These are phyloP conservation scores for Lonchura striata DNA, from an alignment of 2,113 vertebrate genomes.

Conservation along the genomic window DNA sequence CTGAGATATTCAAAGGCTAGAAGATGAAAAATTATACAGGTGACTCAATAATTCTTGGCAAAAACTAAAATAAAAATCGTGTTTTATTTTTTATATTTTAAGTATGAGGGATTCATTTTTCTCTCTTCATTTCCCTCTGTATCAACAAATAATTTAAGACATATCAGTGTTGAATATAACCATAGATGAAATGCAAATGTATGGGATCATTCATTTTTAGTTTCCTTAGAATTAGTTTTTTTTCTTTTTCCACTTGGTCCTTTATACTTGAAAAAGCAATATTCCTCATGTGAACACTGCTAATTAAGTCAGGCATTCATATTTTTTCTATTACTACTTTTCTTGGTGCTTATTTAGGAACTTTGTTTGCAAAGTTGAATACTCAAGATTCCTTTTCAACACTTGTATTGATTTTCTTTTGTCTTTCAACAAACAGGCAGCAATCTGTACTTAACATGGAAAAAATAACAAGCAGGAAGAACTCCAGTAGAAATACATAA, in stretches of 20 bases:
- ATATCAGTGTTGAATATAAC: not conserved
- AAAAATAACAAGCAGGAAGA: not conserved
- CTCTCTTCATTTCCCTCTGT: not conserved
- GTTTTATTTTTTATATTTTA: not conserved
- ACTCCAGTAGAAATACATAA: too few species aligned
- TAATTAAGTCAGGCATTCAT: slow-evolving; percentile 29
- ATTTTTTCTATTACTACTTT: not conserved
- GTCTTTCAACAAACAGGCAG: slow-evolving; percentile 4
- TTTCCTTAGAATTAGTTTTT: not conserved
- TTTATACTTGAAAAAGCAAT: not conserved
- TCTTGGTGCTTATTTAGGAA: slow-evolving; percentile 17
- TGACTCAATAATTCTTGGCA: slow-evolving; percentile 2
- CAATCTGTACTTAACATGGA: not conserved
- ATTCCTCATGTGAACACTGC: not conserved
- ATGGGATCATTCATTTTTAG: not conserved
- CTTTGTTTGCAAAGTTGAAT: slow-evolving; percentile 29
- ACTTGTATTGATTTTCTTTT: slow-evolving; percentile 49
- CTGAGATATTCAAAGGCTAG: not conserved
- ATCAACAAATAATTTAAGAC: not conserved
- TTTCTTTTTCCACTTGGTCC: not conserved
- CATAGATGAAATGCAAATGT: not conserved
- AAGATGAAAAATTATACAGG: not conserved
- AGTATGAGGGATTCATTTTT: not conserved
- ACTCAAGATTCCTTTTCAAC: not conserved
- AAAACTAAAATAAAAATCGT: not conserved